Evolutionary conservation across 1,140 invertebrate species (phyloP).

Genomic region (Apis cerana): DNA sequence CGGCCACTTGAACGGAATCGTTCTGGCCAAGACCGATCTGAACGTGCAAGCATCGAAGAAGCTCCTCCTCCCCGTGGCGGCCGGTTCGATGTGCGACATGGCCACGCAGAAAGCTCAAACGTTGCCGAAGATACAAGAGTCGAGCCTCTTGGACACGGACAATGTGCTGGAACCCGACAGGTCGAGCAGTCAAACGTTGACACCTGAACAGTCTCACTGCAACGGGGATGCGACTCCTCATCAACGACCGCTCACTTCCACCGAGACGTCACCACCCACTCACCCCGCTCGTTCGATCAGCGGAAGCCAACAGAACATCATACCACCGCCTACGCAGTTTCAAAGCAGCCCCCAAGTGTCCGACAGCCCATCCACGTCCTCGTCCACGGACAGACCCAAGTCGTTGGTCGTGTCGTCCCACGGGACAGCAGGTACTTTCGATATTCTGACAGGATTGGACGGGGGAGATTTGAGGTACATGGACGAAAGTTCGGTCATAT

Average conservation of each 20-base stretch:
- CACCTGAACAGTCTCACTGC: conserved; percentile 74
- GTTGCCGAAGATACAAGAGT: conserved; percentile 86
- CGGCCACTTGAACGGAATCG: conserved; percentile 82
- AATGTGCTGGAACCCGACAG: conserved; percentile 78
- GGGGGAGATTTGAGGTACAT: conserved; percentile 91
- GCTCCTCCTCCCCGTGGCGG: conserved; percentile 51
- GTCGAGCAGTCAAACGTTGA: conserved; percentile 78
- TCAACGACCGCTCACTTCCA: conserved; percentile 50
- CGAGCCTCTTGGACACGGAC: conserved; percentile 84
- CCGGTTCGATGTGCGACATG: conserved; percentile 71
- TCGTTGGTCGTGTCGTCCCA: conserved; percentile 81
- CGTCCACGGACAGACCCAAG: conserved; percentile 83
- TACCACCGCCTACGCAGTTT: conserved; percentile 89
- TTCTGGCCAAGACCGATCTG: conserved; percentile 78
- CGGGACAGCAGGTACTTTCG: conserved; percentile 85
- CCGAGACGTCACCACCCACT: conserved; percentile 75
- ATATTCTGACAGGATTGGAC: conserved; percentile 89
- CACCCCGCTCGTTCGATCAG: conserved; percentile 54
- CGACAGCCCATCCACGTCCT: conserved; percentile 78
- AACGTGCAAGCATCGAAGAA: conserved; percentile 56
- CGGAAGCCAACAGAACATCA: conserved; percentile 81
- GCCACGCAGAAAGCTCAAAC: conserved; percentile 79
- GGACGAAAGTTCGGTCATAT: conserved; percentile 93
- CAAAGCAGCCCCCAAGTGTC: conserved; percentile 85
- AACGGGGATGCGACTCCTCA: conserved; percentile 34